Evolutionary conservation across 2,113 vertebrate genomes (phyloP).

Genomic region (Oreochromis spilurus): DNA sequence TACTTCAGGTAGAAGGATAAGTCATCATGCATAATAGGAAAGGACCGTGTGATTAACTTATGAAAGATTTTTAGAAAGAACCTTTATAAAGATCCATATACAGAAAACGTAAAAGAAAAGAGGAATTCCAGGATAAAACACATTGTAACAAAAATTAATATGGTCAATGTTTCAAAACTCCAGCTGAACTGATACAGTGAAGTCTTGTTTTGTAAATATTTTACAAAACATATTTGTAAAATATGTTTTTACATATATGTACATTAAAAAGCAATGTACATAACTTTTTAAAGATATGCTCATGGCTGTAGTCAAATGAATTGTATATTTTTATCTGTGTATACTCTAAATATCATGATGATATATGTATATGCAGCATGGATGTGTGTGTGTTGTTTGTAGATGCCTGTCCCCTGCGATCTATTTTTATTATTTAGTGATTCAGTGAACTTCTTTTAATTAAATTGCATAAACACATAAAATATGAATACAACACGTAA

Average conservation of each 20-base stretch:
- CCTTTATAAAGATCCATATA: neutral
- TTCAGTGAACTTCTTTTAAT: neutral
- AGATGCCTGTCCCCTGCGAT: neutral
- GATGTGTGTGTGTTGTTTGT: neutral
- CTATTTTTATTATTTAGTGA: neutral
- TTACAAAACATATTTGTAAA: neutral
- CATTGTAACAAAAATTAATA: rapidly evolving
- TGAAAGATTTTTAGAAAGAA: neutral
- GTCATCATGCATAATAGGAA: neutral
- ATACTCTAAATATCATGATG: neutral
- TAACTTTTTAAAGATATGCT: neutral
- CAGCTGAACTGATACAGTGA: neutral
- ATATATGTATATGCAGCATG: neutral
- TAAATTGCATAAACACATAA: neutral
- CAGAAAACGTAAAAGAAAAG: neutral
- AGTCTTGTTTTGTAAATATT: neutral
- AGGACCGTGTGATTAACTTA: rapidly evolving
- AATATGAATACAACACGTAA: neutral
- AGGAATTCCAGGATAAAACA: neutral
- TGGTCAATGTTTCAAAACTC: neutral
- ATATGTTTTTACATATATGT: no score
- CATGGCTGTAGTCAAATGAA: neutral
- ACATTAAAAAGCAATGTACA: neutral
- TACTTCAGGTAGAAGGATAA: neutral
- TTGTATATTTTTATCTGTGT: neutral